A percentile compares a stretch with the other conserved stretches of the same genome.
These are phyloP conservation scores for Chironomus tentans DNA, from an alignment of 2,888 invertebrate species.

Conservation along the genomic window DNA sequence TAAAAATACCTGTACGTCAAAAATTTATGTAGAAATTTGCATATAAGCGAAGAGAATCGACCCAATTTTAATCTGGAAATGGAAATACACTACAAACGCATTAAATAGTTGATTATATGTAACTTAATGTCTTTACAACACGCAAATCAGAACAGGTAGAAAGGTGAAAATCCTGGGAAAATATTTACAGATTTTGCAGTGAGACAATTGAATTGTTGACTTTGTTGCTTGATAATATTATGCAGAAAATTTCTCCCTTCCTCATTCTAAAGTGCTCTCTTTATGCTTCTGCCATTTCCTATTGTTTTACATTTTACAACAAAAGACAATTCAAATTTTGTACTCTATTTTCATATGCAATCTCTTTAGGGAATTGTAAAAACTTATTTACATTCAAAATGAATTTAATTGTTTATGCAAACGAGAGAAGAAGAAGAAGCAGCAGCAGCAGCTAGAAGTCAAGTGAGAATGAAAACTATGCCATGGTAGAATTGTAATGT, in stretches of 20 bases:
- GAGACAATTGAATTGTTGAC: neutral
- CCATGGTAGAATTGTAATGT: neutral
- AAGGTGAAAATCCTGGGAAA: neutral
- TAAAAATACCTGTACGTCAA: neutral
- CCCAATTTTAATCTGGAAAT: neutral
- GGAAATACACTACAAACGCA: too few species aligned
- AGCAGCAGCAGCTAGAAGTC: too few species aligned
- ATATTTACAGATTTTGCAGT: neutral
- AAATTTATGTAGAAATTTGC: neutral
- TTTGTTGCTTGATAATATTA: neutral
- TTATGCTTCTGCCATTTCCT: neutral
- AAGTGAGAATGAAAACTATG: neutral
- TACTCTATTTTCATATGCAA: neutral
- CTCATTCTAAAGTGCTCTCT: neutral
- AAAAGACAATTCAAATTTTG: neutral
- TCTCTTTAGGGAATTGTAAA: neutral
- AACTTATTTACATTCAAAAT: constrained; percentile 7
- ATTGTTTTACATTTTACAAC: neutral
- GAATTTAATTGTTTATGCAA: constrained; percentile 10
- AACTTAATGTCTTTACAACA: neutral
- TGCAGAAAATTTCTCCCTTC: neutral
- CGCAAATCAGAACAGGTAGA: neutral
- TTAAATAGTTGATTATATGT: neutral
- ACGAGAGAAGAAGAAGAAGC: too few species aligned
- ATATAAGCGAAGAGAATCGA: neutral